phyloP scores from a whole-genome alignment of 1,140 invertebrate genomes.

The Parapsyche elsis region DNA sequence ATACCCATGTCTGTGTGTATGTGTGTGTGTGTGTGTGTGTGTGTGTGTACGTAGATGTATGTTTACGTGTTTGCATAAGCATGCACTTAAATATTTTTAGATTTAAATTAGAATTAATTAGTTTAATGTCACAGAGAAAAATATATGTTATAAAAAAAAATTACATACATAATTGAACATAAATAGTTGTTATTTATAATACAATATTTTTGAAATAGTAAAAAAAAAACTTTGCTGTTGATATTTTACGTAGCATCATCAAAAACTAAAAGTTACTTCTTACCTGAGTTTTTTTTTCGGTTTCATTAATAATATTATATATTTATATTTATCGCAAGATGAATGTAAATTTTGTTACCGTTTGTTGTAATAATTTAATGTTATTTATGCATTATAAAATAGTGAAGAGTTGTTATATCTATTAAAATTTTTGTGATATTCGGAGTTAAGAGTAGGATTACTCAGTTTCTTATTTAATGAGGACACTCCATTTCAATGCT shows the following conservation, averaged over 20 bases:
- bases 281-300: not conserved
- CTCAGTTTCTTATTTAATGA: constrained; percentile 53
- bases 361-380: constrained; percentile 50
- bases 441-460: constrained; percentile 43
- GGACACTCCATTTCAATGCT: constrained; percentile 48
- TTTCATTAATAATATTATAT: not conserved
- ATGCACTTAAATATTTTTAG: not conserved
- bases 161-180: not conserved
- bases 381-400: constrained; percentile 45
- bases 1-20: not conserved
- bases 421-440: constrained; percentile 52
- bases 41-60: not conserved
- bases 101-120: not conserved
- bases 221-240: constrained; percentile 12
- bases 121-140: constrained; percentile 20
- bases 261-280: not conserved
- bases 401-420: constrained; percentile 39
- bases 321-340: not conserved
- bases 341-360: constrained; percentile 44
- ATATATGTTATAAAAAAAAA: constrained; percentile 12
- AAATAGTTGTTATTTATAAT: not conserved
- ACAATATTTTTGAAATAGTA: constrained; percentile 10
- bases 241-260: constrained; percentile 10
- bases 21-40: not conserved
- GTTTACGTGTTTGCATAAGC: not conserved